Base-by-base conservation (phyloP, 1,140 invertebrate genomes). In the Drosophila bipectinata region DNA sequence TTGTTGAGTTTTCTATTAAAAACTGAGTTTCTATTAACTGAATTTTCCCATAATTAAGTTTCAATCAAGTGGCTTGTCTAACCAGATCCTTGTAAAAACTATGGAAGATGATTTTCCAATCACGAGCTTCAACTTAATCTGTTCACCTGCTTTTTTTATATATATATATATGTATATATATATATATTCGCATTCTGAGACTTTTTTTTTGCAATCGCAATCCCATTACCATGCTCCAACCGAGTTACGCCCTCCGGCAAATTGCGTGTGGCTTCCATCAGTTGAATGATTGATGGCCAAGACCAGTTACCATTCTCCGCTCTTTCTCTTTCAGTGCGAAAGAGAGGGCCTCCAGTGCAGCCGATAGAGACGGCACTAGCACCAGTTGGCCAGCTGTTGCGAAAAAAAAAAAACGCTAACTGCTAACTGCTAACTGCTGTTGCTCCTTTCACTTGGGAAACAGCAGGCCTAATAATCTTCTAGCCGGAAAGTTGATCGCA, bases 261-360 rank as follows among this genome's bases (percentile, higher is more conserved):
- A 71, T 71, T 71, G 67, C 67, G 67, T 71, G 67, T 71, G 67
- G 64, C 67, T 71, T 71, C 64, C 67, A 71, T 71, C 67, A 71
- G 67, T 69, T 69, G 64, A 71, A 57, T 71, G 67, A 71, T 71
- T 71, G 67, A 71, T 71, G 67, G 67, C 63, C 63, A 45, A 68
- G 51, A 69, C 66, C 51, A 68, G 64, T 69, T 49, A n/a, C 26
- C 47, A 10, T 2, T 30, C 3, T 12, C 10, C 7, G 21, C 21
- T 21, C 21, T 21, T 21, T 21, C 21, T 21, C 15, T 3, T 10
- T 6, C n/a, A 37, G 39, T 30, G 14, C 14, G 28, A 15, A 7
- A 55, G n/a, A 41, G 41, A 32, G 26, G 12, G 9, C 5, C 8
- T 44, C 26, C 12, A 41, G 34, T 37, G n/a, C 52, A 10, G 34